A percentile compares a stretch with the other conserved stretches of the same genome.
These are phyloP conservation scores for Neocrepidodera transversa DNA, from an alignment of 2,888 invertebrate species.

Conservation along the genomic window DNA sequence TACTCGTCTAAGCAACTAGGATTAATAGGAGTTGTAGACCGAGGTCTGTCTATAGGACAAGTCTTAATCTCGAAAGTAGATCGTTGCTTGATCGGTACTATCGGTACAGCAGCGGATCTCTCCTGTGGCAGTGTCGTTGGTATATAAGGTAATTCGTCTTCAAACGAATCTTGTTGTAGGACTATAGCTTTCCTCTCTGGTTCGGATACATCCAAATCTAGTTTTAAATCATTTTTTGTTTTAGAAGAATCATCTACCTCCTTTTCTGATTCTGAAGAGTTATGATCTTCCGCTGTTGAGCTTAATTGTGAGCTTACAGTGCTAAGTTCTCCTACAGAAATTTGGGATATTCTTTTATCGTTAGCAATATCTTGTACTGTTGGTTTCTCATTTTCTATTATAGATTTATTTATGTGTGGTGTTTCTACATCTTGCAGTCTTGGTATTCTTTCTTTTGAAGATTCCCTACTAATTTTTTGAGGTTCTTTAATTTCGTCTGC, in stretches of 20 bases:
- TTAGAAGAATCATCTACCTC: slow-evolving; percentile 64
- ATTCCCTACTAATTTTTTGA: slow-evolving; percentile 7
- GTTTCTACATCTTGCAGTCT: slow-evolving; percentile 9
- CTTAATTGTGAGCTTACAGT: slow-evolving; percentile 40
- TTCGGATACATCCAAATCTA: slow-evolving; percentile 66
- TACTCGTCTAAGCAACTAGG: slow-evolving; percentile 77
- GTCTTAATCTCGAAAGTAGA: slow-evolving; percentile 69
- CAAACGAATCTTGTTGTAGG: slow-evolving; percentile 81
- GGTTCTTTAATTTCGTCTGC: slow-evolving; percentile 15
- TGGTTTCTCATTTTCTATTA: slow-evolving; percentile 12
- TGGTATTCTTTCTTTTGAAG: slow-evolving; percentile 8
- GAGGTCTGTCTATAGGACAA: slow-evolving; percentile 76
- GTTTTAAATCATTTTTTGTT: slow-evolving; percentile 47
- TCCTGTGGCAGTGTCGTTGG: slow-evolving; percentile 90
- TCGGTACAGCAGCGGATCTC: slow-evolving; percentile 79
- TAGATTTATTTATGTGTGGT: slow-evolving; percentile 15
- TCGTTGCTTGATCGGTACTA: slow-evolving; percentile 80
- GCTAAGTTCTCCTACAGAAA: slow-evolving; percentile 29
- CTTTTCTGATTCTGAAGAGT: slow-evolving; percentile 75
- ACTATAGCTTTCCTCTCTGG: slow-evolving; percentile 80
- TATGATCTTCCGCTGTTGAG: slow-evolving; percentile 58
- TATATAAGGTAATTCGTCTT: slow-evolving; percentile 84
- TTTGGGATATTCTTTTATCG: slow-evolving; percentile 38
- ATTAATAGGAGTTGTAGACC: slow-evolving; percentile 76
- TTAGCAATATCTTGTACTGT: slow-evolving; percentile 17